Conservation (phyloP, 2,113 vertebrate genomes). For the Herpetotheres cachinnans region DNA sequence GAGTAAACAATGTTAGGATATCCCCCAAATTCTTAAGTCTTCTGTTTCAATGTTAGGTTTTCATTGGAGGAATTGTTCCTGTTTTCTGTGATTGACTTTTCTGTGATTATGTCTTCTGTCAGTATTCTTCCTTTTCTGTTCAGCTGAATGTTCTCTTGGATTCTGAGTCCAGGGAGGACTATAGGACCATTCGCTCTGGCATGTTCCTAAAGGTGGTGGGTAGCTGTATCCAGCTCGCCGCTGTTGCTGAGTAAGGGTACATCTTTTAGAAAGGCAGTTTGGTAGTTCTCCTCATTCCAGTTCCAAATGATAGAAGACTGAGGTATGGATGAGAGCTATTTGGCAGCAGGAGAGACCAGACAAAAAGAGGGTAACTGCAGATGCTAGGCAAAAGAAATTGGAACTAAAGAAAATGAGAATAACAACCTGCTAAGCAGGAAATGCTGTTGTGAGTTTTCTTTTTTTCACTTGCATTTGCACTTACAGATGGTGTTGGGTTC, state of each 20-base stretch:
- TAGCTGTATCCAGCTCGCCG: background rate
- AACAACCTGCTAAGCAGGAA: background rate
- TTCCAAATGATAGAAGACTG: background rate
- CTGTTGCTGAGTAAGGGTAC: background rate
- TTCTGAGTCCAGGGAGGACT: background rate
- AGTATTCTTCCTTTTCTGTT: background rate
- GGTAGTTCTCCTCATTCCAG: background rate
- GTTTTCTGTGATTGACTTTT: background rate
- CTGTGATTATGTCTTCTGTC: background rate
- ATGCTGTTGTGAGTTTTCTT: background rate
- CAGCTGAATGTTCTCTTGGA: background rate
- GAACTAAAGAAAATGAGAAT: background rate
- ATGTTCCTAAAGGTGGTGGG: background rate
- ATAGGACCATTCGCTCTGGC: background rate
- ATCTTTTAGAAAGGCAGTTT: background rate
- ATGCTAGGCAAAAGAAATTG: background rate
- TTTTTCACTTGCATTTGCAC: background rate
- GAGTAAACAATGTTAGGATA: background rate
- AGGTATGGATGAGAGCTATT: background rate
- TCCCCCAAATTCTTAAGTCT: background rate
- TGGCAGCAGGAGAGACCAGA: background rate
- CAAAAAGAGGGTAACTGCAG: background rate
- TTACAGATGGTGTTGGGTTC: background rate
- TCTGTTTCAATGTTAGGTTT: background rate
- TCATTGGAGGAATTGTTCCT: background rate